These are phyloP conservation scores for Ataeniobius toweri DNA, from an alignment of 2,797 vertebrate genomes.

Conservation along the genomic window DNA sequence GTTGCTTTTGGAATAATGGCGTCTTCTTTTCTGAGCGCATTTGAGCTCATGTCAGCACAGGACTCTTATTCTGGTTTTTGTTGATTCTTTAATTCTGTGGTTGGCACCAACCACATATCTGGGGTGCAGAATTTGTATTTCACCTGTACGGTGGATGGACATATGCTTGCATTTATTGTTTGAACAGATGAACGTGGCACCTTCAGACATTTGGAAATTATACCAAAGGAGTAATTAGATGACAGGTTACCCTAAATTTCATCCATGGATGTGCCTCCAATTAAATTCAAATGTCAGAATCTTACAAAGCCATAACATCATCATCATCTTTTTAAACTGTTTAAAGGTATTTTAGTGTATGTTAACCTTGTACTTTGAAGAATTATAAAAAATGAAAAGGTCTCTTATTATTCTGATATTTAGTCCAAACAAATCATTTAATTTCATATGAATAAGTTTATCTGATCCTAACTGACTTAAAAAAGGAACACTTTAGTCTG, in stretches of 20 bases:
- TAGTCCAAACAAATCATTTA: not conserved
- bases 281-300: not conserved
- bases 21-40: no score
- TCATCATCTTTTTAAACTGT: not conserved
- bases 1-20: no score
- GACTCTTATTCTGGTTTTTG: no score
- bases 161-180: no score
- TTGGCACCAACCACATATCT: no score
- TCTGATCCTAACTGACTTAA: not conserved
- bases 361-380: not conserved
- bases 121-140: no score
- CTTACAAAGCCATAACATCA: not conserved
- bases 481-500: not conserved
- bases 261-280: not conserved
- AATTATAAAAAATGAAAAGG: not conserved
- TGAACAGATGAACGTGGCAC: no score
- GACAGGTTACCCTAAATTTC: not conserved
- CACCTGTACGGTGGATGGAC: no score
- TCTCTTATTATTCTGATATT: not conserved
- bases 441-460: not conserved
- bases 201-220: no score
- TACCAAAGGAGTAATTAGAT: not conserved
- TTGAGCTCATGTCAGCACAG: no score
- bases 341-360: not conserved
- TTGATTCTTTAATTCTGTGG: no score